Percentiles rank a stretch among this genome's conserved stretches.
These are phyloP conservation scores for Pachyseris speciosa DNA, from an alignment of 64 coral and sea anemone genomes.

Conservation along the genomic window DNA sequence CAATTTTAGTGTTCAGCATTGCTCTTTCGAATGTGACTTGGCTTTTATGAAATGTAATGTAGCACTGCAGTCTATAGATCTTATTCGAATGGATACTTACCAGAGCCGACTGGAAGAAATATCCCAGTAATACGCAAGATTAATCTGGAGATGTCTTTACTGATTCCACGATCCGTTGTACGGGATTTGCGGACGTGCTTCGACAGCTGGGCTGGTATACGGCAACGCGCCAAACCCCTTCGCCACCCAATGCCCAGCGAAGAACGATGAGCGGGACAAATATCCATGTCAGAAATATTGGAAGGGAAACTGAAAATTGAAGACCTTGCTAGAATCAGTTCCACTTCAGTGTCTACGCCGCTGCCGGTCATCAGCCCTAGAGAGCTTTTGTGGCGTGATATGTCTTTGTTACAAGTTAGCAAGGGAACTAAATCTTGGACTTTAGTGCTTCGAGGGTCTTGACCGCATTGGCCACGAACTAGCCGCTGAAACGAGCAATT, in stretches of 20 bases:
- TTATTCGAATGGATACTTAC: conserved; percentile 39
- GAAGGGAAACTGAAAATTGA: conserved; percentile 49
- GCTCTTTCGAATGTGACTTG: conserved; percentile 8
- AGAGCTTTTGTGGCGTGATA: conserved; percentile 30
- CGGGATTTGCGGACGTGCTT: conserved; percentile 45
- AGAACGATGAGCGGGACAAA: conserved; percentile 61
- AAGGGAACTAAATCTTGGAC: conserved; percentile 16
- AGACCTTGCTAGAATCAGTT: conserved; percentile 66
- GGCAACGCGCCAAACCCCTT: conserved; percentile 56
- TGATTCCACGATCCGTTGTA: conserved; percentile 59
- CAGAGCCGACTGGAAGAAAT: conserved; percentile 67
- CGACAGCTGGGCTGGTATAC: conserved; percentile 47
- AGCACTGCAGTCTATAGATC: conserved; percentile 1
- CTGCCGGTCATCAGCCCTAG: conserved; percentile 1
- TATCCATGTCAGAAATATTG: conserved; percentile 50
- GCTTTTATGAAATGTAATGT: conserved; percentile 25
- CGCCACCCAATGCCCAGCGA: conserved; percentile 72
- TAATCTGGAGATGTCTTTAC: conserved; percentile 16
- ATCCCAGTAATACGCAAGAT: conserved; percentile 52
- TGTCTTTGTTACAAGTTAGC: conserved; percentile 44
- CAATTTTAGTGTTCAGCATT: conserved; percentile 21
- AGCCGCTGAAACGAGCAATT: too few relatives aligned
- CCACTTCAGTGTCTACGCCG: conserved; percentile 65
- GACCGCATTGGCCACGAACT: too few relatives aligned
- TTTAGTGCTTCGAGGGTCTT: not conserved